Evolutionary conservation across 2,113 vertebrate species (phyloP).

Genomic region (Calcarius ornatus): DNA sequence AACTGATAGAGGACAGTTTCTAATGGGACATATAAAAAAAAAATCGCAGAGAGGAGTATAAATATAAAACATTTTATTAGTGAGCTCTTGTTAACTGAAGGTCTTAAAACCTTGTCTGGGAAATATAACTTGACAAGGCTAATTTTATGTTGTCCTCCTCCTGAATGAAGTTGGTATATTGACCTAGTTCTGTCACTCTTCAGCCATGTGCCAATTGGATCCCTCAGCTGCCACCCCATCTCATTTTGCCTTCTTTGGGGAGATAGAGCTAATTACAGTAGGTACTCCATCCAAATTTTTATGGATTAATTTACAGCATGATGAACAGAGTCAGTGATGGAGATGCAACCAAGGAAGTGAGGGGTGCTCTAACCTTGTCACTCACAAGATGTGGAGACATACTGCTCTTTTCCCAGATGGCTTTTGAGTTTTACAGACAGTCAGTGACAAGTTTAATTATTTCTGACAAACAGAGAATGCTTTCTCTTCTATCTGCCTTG

Average conservation of each 20-base stretch:
- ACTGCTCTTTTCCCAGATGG: conserved; percentile 67
- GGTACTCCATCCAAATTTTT: conserved; percentile 58
- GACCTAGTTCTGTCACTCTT: conserved; percentile 55
- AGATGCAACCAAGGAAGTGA: conserved; percentile 42
- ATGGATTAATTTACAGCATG: conserved; percentile 65
- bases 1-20: background rate
- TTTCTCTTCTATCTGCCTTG: conserved; percentile 36
- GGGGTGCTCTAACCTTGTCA: conserved; percentile 68
- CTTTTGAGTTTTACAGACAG: conserved; percentile 55
- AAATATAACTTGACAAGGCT: background rate
- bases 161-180: background rate
- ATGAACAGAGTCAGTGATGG: conserved; percentile 52
- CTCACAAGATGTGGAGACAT: conserved; percentile 44
- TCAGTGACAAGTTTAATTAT: conserved; percentile 69
- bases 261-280: conserved; percentile 57
- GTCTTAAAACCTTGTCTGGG: background rate
- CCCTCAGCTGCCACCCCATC: conserved; percentile 1
- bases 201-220: background rate
- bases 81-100: background rate
- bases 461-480: conserved; percentile 67
- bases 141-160: background rate
- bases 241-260: conserved; percentile 32
- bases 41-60: background rate
- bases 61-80: background rate
- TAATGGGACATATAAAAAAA: background rate